A percentile compares a stretch with the other conserved stretches of the same genome.
Evolutionary conservation across 2,113 vertebrate species (phyloP).

Genomic region (Pyrgilauda ruficollis): DNA sequence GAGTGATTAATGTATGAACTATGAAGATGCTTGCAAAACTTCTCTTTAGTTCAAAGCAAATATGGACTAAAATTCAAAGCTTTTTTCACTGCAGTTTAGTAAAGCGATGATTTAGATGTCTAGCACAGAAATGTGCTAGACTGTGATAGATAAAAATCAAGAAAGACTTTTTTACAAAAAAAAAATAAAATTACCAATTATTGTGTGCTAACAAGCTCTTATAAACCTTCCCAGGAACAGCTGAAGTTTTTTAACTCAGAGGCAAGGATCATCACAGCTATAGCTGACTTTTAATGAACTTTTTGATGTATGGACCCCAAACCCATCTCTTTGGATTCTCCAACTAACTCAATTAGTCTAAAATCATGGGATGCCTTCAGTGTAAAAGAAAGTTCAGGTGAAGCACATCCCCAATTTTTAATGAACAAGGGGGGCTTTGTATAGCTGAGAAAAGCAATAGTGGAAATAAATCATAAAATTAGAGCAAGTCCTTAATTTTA

Average conservation of each 20-base stretch:
- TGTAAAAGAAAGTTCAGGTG: neutral
- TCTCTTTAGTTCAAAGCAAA: conserved; percentile 33
- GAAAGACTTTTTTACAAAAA: neutral
- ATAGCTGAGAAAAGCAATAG: neutral
- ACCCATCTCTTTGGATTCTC: neutral
- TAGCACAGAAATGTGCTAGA: conserved; percentile 35
- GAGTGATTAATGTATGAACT: conserved; percentile 11
- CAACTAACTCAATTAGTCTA: neutral
- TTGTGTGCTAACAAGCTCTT: conserved; percentile 8
- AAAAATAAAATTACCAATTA: neutral
- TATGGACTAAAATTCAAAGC: conserved; percentile 29
- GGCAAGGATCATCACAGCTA: neutral
- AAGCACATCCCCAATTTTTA: neutral
- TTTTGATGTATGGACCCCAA: neutral
- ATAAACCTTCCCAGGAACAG: neutral
- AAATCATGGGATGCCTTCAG: neutral
- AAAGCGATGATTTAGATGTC: conserved; percentile 16
- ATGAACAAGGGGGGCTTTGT: neutral
- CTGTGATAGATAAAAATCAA: neutral
- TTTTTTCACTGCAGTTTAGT: conserved; percentile 1
- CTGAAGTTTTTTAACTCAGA: neutral
- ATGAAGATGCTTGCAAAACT: conserved; percentile 26
- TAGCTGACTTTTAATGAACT: neutral
- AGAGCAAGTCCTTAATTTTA: neutral
- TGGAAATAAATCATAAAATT: neutral